Base-by-base conservation (phyloP, 2,797 vertebrate species). In the Manis crassicaudata region DNA sequence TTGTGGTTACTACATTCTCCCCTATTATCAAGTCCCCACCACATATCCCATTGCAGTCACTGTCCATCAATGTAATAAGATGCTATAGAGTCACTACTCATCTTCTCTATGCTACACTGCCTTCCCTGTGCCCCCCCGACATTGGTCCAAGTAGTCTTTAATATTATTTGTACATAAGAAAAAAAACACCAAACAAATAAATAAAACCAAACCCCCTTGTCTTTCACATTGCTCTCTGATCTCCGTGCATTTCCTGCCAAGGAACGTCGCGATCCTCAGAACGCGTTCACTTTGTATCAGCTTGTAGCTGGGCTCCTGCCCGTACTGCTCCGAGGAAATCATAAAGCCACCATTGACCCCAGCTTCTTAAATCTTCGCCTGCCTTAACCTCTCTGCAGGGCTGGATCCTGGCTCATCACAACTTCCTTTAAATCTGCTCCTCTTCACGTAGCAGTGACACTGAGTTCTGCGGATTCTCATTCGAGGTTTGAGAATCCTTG, bases 281-380 rank as follows among this genome's bases (percentile, higher is more conserved):
- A 9, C 54, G 3, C 27, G 1, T 79, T 82, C 27, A 18, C 43
- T 43, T 21, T 0, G 0, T 2, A 0, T 58, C 13, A 4, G 12
- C n/a, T 46, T 18, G 27, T 0, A n/a, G 35, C 27, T 3, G 18
- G 72, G 35, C 3, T 50, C 13, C 52, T 50, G 17, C 37, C 56
- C 43, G 29, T 35, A 4, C 9, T 1, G 35, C 16, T 73, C 29
- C 9, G 20, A 1, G 62, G 72, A 82, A 40, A 32, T 75, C 32
- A 17, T 9, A 1, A 2, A 27, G 25, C 56, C 20, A 23, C 88
- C 75, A 2, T 3, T 11, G 25, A n/a, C 32, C 13, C 6, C 50
- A 54, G 4, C 6, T 6, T 56, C 77, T 58, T 23, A 29, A 29
- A 4, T 60, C 62, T 50, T 40, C 17, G 17, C 25, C 63, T 32